Evolutionary conservation across 2,113 vertebrate genomes (phyloP), one percentile per base, ranked within the genome.

Genomic region (Serinus canaria): DNA sequence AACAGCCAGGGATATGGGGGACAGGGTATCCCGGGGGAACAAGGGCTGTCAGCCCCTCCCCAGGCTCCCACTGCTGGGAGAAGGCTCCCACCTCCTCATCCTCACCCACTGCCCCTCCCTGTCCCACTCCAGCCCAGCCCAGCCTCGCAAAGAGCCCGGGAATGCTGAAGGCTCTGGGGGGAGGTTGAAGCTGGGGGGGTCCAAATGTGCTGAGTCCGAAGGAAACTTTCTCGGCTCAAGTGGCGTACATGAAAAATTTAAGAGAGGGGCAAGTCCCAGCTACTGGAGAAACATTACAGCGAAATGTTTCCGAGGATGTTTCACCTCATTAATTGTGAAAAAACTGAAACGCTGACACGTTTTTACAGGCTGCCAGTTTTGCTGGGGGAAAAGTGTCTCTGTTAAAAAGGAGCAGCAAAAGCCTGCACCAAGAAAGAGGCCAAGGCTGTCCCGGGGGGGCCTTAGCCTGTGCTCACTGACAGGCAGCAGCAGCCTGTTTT

Each of bases 311-410:
- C 88, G 62, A 97, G 92, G 94, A 97, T 80, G 82, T 95, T 94
- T 96, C 93, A 96, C 95, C 97, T 97, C 96, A 94, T 95, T 96
- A 94, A 97, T 94, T 97, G 83, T 88, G 92, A 95, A 94, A 96
- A 97, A 97, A 77, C 95, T 90, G 92, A 95, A 95, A 96, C 78
- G 76, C 89, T 96, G 96, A 96, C 96, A 93, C 87, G 67, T 86
- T 95, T 92, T 95, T 91, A 96, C 73, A 94, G 96, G 91, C 95
- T 94, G 86, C 92, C 96, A 87, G 94, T 84, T 79, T 81, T 92
- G 96, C 85, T 92, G 69, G 88, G 92, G 96, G 69, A 93, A 92
- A 95, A 88, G 85, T 49, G 88, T 83, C 94, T 74, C 80, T 49
- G 87, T 47, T 94, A 50, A 93, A 88, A 95, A 89, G 76, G 78